Evolutionary conservation across 1,140 invertebrate species (phyloP), one percentile per base, ranked within the genome.

Genomic region (Penaeus indicus): DNA sequence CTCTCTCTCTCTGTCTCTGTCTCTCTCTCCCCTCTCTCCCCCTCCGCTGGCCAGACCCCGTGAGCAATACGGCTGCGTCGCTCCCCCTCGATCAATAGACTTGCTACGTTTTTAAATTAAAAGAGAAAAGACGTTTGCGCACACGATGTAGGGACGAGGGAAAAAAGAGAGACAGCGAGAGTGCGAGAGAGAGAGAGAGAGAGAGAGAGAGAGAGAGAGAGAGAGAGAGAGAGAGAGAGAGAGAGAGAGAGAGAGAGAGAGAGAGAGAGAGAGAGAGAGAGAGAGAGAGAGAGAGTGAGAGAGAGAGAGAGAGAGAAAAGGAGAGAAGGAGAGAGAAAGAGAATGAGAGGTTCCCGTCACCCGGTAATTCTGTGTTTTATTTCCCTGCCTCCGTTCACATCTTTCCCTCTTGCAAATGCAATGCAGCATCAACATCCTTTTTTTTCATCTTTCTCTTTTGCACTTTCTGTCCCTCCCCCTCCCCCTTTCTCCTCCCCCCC

Each of bases 61-160:
- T 42, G 38, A 54, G 38, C 54, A 88, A 83, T 83, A 88, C 80
- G 86, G 82, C 80, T 88, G 86, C 86, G 86, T 88, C 86, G 72
- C 67, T 61, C 85, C 47, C 86, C 60, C 86, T 83, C 86, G 86
- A 88, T 88, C 86, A 88, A 88, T 88, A 88, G 86, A 88, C 86
- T 22, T 83, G 86, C 86, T 88, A 88, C 86, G 86, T 88, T 88
- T 88, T 88, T 88, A 88, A 88, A 84, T 88, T 88, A 88, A 88
- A 88, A 88, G 86, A 77, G 79, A 88, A 88, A 88, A 88, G 86
- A 88, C 86, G 86, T 88, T 88, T 83, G 80, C 86, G 86, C 86
- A 88, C 79, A 88, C 86, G 86, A 60, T 82, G 79, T 82, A 81
- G 47, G 80, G 67, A 82, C 67, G 47, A 80, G 67, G 78, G 18